phyloP scores from a whole-genome alignment of 2,113 vertebrate species.

The Cinclus cinclus region DNA sequence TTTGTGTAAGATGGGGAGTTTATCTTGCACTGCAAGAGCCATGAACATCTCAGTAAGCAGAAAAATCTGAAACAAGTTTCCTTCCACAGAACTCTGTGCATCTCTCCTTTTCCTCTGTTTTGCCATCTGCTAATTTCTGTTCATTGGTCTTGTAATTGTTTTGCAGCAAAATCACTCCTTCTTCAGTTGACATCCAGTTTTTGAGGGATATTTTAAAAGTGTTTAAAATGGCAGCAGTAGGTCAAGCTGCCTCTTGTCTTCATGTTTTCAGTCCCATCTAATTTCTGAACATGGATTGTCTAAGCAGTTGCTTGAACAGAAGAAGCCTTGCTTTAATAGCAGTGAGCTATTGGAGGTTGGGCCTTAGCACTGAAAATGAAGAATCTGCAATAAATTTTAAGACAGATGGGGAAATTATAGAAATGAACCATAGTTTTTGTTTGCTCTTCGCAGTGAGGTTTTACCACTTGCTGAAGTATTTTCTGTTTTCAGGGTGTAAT shows the following conservation, averaged over 20 bases:
- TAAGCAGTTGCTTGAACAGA: neutral
- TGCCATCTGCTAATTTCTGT: neutral
- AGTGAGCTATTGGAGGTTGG: neutral
- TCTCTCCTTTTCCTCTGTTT: neutral
- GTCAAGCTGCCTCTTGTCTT: neutral
- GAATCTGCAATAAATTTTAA: neutral
- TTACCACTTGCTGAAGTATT: neutral
- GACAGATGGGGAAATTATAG: neutral
- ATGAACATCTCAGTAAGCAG: neutral
- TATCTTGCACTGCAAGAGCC: neutral
- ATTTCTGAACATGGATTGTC: neutral
- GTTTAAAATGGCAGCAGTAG: neutral
- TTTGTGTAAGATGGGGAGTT: neutral
- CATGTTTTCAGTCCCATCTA: neutral
- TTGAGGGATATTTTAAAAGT: neutral
- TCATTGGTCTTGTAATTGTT: neutral
- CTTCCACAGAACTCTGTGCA: neutral
- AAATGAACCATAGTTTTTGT: neutral
- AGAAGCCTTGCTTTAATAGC: neutral
- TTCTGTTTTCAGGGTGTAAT: neutral
- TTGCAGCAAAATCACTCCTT: neutral
- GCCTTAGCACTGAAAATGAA: neutral
- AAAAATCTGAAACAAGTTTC: neutral
- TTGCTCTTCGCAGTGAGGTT: neutral
- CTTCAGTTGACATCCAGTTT: neutral